Base-by-base conservation (phyloP, 2,888 invertebrate species). In the Perizoma affinitatum region DNA sequence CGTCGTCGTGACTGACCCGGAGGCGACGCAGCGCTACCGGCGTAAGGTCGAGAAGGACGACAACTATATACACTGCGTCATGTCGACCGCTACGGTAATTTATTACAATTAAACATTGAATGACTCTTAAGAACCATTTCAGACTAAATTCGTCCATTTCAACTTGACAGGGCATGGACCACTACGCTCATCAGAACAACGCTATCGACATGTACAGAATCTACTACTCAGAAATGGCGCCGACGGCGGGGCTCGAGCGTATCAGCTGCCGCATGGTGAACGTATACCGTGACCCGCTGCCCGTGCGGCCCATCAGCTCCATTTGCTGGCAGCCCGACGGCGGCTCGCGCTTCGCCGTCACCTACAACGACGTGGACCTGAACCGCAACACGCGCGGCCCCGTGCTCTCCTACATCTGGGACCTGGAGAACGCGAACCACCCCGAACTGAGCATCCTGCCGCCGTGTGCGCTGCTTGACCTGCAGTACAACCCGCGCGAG, bases 181-280 rank as follows among this genome's bases (percentile, higher is more conserved):
- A 96, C 76, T 96, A 95, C 76, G 95, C 98, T 60, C 90, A 95
- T 66, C 98, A 98, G 89, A 98, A 98, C 86, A 98, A 97, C 85
- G 96, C 98, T 0, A 94, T 98, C 46, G 96, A 98, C 82, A 97
- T 98, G 80, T 98, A 98, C 84, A 95, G 97, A 79, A 95, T 96
- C 68, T 98, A 97, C 85, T 98, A 97, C 85, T 93, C 94, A 45
- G 95, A 96, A 66, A 93, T 96, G 70, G 93, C 95, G 60, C 88
- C 93, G 1, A 93, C 94, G 5, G 94, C 95, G 0, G 83, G 94
- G 51, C 92, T 95, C 0, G 96, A 96, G 80, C 93, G 93, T 48
- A 94, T 92, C 71, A 92, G 93, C 61, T 94, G 95, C 41, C 94
- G 96, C 57, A 97, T 97, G 0, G 95, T 97, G 4, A 97, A 97